Percentiles rank a stretch among this genome's conserved stretches.
These are phyloP conservation scores for Gastrophryne carolinensis DNA, from an alignment of 2,797 vertebrate genomes.

Conservation along the genomic window DNA sequence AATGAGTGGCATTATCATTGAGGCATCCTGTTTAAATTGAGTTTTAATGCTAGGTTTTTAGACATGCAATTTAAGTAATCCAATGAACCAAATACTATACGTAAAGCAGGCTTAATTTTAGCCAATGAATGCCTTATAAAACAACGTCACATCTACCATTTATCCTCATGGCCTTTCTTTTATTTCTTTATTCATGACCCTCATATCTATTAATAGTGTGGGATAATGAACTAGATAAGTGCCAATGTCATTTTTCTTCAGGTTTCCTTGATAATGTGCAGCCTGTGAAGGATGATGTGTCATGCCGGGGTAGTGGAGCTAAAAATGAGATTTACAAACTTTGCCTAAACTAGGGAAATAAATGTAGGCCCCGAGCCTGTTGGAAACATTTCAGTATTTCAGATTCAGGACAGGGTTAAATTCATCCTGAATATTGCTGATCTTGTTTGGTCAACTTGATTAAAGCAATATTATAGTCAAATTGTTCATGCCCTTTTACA, in stretches of 20 bases:
- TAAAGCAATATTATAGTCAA: no score
- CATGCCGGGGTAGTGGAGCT: background rate
- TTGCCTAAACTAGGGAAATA: background rate
- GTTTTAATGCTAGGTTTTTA: background rate
- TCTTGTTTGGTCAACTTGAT: no score
- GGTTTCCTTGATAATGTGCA: background rate
- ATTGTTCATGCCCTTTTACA: no score
- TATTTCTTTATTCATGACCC: conserved; percentile 1
- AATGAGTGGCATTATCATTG: background rate
- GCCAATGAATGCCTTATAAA: conserved; percentile 2
- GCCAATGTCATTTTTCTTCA: background rate
- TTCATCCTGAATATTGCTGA: no score
- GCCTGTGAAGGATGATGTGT: background rate
- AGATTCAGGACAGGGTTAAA: no score
- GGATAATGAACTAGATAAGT: conserved; percentile 2
- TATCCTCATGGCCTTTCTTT: background rate
- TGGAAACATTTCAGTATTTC: no score
- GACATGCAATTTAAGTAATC: background rate
- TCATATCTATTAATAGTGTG: conserved; percentile 2
- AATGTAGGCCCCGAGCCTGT: no score
- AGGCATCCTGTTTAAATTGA: background rate
- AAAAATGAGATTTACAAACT: background rate
- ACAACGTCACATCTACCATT: background rate
- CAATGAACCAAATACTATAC: background rate
- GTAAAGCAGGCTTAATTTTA: background rate